Evolutionary conservation across 1,140 invertebrate genomes (phyloP).

Genomic region (Drosophila sp.): DNA sequence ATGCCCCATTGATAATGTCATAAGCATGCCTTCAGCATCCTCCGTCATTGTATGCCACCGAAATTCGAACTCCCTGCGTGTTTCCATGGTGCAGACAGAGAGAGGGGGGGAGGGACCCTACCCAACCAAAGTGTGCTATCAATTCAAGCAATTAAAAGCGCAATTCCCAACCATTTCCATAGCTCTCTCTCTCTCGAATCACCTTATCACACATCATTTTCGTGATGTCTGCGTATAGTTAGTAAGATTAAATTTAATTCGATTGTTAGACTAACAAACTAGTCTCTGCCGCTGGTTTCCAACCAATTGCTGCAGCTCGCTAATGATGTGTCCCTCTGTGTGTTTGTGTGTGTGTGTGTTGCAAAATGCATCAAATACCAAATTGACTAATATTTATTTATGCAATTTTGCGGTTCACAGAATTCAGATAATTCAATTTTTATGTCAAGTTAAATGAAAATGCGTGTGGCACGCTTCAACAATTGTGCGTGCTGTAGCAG

Average conservation of each 20-base stretch:
- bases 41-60: conserved; percentile 13
- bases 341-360: not conserved
- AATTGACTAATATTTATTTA: conserved; percentile 76
- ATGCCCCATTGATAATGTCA: conserved; percentile 34
- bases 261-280: conserved; percentile 10
- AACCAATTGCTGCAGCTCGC: conserved; percentile 6
- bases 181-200: not conserved
- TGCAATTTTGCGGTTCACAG: conserved; percentile 68
- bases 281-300: not conserved
- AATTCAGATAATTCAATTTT: conserved; percentile 70
- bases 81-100: not conserved
- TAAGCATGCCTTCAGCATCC: conserved; percentile 2
- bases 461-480: conserved; percentile 22
- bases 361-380: conserved; percentile 52
- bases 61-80: not conserved
- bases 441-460: conserved; percentile 56
- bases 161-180: conserved; percentile 30
- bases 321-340: conserved; percentile 48
- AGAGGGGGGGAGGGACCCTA: not conserved
- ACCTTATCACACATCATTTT: conserved; percentile 22
- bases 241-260: conserved; percentile 13
- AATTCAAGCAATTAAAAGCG: conserved; percentile 40
- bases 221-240: conserved; percentile 8
- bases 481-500: conserved; percentile 1
- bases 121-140: conserved; percentile 13